A percentile compares a stretch with the other conserved stretches of the same genome.
phyloP scores from a whole-genome alignment of 2,113 vertebrate genomes.

The Pardalotus punctatus region DNA sequence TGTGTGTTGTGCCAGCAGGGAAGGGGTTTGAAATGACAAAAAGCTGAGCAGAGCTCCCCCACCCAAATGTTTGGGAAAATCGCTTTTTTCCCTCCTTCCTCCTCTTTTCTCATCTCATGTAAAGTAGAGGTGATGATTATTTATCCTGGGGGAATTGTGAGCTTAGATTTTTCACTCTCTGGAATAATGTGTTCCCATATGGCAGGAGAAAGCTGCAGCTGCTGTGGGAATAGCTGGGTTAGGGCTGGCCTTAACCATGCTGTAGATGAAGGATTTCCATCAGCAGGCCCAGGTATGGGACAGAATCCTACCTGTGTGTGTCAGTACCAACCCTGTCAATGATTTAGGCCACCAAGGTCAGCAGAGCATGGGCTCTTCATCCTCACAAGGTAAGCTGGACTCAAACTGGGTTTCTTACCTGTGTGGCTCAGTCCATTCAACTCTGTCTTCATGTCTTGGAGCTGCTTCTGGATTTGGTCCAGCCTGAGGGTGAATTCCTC shows the following conservation, averaged over 20 bases:
- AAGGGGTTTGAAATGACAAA: neutral
- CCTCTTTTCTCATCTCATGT: neutral
- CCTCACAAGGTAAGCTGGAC: neutral
- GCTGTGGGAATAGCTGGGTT: neutral
- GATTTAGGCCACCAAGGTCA: neutral
- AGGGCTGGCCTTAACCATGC: neutral
- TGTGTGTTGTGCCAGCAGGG: neutral
- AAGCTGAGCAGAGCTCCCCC: neutral
- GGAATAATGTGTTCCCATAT: neutral
- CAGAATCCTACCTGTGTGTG: neutral
- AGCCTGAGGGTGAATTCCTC: constrained; percentile 18
- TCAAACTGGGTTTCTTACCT: neutral
- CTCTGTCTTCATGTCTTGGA: constrained; percentile 52
- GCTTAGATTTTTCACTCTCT: neutral
- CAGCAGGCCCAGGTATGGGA: neutral
- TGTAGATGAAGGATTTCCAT: neutral
- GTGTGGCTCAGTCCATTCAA: neutral
- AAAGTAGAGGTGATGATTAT: neutral
- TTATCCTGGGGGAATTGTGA: neutral
- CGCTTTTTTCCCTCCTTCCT: neutral
- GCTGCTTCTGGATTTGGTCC: constrained; percentile 46
- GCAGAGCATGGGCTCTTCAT: neutral
- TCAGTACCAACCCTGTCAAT: neutral
- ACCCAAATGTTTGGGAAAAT: neutral
- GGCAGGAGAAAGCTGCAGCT: neutral